Base-by-base conservation (phyloP, 2,888 invertebrate species). In the Caenorhabditis becei region DNA sequence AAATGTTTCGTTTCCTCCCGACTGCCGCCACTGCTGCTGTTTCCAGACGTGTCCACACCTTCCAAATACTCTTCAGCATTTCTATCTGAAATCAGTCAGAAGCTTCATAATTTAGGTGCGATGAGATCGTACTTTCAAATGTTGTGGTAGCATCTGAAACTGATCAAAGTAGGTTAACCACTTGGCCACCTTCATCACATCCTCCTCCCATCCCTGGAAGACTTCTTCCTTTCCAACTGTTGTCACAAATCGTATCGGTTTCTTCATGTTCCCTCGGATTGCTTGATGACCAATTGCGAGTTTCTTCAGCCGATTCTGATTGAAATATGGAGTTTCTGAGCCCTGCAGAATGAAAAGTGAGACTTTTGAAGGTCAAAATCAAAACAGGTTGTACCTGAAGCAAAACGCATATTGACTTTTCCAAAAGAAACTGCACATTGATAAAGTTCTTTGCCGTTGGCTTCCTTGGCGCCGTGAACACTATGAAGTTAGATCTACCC, bases 151-250 rank as follows among this genome's bases (percentile, higher is more conserved):
- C 3, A 32, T 8, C 26, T 44, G 59, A 37, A 82, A 82, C 49
- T 79, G 74, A 24, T 63, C 44, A 24, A 74, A 74, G 61, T 67
- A 77, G 37, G 63, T 74, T 56, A 77, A 58, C 78, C 78, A 82
- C 58, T 70, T 72, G 0, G 78, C 78, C 7, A 54, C 51, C 2
- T 59, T 56, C 7, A 41, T 66, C 32, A 77, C 59, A 32, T 61
- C 53, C 5, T 56, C 24, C n/a, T 80, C 80, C 59, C 75, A 67
- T 23, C 67, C 54, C 20, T 56, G 56, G n/a, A 44, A 54, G 1
- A 54, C 56, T n/a, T 67, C 56, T 14, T 58, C 47, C 14, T 32
- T 32, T 10, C 32, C 32, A 7, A 32, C 32, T 32, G 44, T 56
- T 10, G 56, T 26, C 44, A 67, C 56, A 16, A 26, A 41, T 32